phyloP scores from a whole-genome alignment of 2,888 invertebrate genomes.

The Scotopteryx bipunctaria region DNA sequence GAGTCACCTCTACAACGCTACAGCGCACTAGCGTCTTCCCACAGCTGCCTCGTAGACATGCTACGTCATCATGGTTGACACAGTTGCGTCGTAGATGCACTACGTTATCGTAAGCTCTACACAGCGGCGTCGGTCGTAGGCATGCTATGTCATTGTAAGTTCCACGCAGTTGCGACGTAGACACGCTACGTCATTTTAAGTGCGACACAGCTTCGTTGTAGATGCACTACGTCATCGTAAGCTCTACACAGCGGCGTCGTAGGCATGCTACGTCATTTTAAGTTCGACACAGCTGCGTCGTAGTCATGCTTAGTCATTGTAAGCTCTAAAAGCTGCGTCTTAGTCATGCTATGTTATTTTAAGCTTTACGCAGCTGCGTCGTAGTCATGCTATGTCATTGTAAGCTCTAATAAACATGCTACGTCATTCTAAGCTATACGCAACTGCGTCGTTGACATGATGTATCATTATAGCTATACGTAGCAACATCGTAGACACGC shows the following conservation, averaged over 20 bases:
- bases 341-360: background rate
- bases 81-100: background rate
- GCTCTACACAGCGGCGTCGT: background rate
- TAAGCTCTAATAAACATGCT: too few species aligned
- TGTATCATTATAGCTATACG: too few species aligned
- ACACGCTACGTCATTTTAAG: background rate
- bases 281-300: background rate
- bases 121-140: too few species aligned
- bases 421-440: too few species aligned
- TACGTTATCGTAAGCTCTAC: background rate
- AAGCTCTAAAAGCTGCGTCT: too few species aligned
- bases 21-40: too few species aligned
- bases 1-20: background rate
- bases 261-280: background rate
- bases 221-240: background rate
- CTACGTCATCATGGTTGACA: background rate
- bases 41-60: background rate
- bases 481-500: background rate
- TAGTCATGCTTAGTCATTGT: background rate
- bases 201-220: background rate
- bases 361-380: too few species aligned
- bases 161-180: background rate
- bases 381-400: background rate
- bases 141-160: background rate
- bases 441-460: background rate